phyloP scores from a whole-genome alignment of 2,797 vertebrate species.

The Telmatherina bonti region DNA sequence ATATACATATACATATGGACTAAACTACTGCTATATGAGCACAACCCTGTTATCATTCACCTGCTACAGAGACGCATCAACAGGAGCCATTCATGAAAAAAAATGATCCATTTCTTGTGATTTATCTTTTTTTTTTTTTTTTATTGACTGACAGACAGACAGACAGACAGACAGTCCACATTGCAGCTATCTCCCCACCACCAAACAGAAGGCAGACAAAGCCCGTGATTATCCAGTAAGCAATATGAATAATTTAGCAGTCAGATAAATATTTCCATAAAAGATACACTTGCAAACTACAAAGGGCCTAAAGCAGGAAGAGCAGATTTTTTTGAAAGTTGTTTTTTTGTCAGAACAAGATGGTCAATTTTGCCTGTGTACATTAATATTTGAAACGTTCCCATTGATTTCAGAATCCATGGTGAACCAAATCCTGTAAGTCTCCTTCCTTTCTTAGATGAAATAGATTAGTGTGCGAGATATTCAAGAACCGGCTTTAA shows the following conservation, averaged over 20 bases:
- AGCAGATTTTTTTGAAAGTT: not conserved
- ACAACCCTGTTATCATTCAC: too few relatives aligned
- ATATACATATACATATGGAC: too few relatives aligned
- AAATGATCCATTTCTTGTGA: too few relatives aligned
- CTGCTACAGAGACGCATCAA: too few relatives aligned
- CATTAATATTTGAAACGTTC: not conserved
- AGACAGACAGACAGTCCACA: not conserved
- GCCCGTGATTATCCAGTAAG: not conserved
- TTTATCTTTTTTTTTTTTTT: too few relatives aligned
- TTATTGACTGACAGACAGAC: too few relatives aligned
- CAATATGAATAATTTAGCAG: not conserved
- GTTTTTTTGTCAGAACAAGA: slow-evolving; percentile 1
- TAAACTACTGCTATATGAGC: too few relatives aligned
- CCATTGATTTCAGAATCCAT: not conserved
- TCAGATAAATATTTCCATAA: not conserved
- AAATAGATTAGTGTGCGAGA: not conserved
- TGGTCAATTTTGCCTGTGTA: not conserved
- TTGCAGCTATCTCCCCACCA: not conserved
- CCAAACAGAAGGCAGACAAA: not conserved
- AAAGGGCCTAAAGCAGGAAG: not conserved
- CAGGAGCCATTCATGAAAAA: too few relatives aligned
- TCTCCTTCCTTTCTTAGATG: not conserved
- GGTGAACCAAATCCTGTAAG: not conserved
- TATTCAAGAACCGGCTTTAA: not conserved
- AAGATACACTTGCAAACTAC: not conserved